Evolutionary conservation across 2,797 vertebrate genomes (phyloP), one percentile per base, ranked within the genome.

Genomic region (Epinephelus awoara): DNA sequence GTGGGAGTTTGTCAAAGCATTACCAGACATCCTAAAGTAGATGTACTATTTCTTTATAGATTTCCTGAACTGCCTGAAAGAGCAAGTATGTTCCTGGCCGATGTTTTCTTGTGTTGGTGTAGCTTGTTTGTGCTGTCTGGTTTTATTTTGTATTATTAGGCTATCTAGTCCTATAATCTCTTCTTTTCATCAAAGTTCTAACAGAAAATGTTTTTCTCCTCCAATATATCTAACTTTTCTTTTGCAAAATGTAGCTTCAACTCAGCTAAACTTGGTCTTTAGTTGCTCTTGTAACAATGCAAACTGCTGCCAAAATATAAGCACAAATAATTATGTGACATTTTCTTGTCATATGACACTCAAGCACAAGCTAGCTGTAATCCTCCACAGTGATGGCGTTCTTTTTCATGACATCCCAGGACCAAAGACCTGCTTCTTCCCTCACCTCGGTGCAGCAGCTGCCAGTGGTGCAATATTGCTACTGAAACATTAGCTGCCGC

Each of bases 401-500:
- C 13, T 65, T n/a, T 27, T 8, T 72, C 23, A 42, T 54, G 12
- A 58, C 18, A 14, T 57, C 34, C 5, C 0, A n/a, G 55, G 40
- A 66, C n/a, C 46, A 40, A 34, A 34, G 13, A 61, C 21, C 59
- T 15, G 47, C 18, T 5, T 76, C 42, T 64, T 51, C 6, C 15
- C 11, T 13, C 21, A 55, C 56, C 7, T 54, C 38, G 23, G 29
- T 34, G 54, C 25, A 40, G 25, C 38, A 52, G 57, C 51, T 38
- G 34, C 19, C 34, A 74, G 61, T 42, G 25, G 29, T 52, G 11
- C n/a, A 14, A 9, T 63, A 14, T 38, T 54, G 29, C 56, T 51
- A 49, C 50, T 5, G 19, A 23, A 76, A 59, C 50, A 73, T 70
- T 49, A 72, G 25, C 64, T 56, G 42, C 64, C 58, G 59, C 29